These are phyloP conservation scores for Heterochromis multidens DNA, from an alignment of 2,113 vertebrate species.

Conservation along the genomic window DNA sequence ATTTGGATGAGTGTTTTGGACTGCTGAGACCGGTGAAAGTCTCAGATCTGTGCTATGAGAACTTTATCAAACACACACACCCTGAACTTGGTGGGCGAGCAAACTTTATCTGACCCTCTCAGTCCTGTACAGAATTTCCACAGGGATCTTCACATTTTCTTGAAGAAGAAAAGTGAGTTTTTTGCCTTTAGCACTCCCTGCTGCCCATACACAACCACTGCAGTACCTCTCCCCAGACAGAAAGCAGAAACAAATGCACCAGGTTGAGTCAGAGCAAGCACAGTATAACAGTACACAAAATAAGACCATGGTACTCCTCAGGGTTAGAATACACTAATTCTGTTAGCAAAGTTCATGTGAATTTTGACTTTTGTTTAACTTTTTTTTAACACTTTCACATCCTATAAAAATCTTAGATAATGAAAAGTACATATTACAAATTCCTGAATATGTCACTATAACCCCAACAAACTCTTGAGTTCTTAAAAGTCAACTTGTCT, in stretches of 20 bases:
- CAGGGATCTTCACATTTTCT: constrained; percentile 24
- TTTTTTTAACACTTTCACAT: not conserved
- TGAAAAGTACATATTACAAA: not conserved
- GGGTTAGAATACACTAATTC: not conserved
- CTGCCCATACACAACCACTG: constrained; percentile 1
- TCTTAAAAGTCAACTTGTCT: not conserved
- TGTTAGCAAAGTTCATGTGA: not conserved
- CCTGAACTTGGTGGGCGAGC: constrained; percentile 34
- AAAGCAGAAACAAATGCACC: not conserved
- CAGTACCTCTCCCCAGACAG: not conserved
- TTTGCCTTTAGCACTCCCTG: constrained; percentile 45
- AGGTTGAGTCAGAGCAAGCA: not conserved
- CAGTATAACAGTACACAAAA: not conserved
- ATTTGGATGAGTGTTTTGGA: constrained; percentile 42
- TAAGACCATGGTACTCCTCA: not conserved
- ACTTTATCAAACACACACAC: constrained; percentile 58
- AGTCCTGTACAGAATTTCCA: not conserved
- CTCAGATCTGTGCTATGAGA: constrained; percentile 56
- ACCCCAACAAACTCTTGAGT: not conserved
- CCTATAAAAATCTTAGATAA: not conserved
- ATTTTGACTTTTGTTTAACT: not conserved
- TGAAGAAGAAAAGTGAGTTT: constrained; percentile 10
- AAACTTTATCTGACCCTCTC: constrained; percentile 59
- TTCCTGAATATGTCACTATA: not conserved
- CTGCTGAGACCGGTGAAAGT: constrained; percentile 37